Conservation (phyloP, 2,797 vertebrate genomes). For the Tokudaia muenninki region DNA sequence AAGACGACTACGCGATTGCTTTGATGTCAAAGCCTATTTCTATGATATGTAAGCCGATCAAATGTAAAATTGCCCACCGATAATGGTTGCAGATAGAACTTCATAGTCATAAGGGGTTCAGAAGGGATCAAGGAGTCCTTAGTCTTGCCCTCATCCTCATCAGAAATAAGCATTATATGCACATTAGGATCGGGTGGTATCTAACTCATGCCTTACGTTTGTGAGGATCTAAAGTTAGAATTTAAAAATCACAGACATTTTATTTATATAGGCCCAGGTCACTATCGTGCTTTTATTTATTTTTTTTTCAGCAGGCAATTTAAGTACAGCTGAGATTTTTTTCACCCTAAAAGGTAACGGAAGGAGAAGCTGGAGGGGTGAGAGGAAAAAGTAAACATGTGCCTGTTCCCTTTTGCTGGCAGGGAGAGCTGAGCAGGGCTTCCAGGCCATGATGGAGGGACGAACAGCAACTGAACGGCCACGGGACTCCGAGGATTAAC, state of each 20-base stretch:
- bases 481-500: slow-evolving; percentile 65
- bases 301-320: not conserved
- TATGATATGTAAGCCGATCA: not conserved
- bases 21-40: not conserved
- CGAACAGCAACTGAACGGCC: not conserved
- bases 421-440: not conserved
- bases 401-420: slow-evolving; percentile 42
- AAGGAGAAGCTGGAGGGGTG: slow-evolving; percentile 27
- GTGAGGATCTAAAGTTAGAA: slow-evolving; percentile 68
- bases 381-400: not conserved
- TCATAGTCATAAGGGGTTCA: slow-evolving; percentile 4
- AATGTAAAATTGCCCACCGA: not conserved
- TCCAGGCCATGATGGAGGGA: not conserved
- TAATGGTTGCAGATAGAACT: not conserved
- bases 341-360: slow-evolving; percentile 50
- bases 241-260: slow-evolving; percentile 18
- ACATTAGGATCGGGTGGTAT: not conserved
- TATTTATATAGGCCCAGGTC: slow-evolving; percentile 16
- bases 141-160: not conserved
- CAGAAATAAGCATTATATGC: not conserved
- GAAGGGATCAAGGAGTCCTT: not conserved
- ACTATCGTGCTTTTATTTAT: not conserved
- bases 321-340: slow-evolving; percentile 37
- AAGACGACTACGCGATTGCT: not conserved
- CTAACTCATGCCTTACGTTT: slow-evolving; percentile 39